Conservation (phyloP, 30 jellyfish, hydroid and myxozoan genomes). For the Aurelia aurita region DNA sequence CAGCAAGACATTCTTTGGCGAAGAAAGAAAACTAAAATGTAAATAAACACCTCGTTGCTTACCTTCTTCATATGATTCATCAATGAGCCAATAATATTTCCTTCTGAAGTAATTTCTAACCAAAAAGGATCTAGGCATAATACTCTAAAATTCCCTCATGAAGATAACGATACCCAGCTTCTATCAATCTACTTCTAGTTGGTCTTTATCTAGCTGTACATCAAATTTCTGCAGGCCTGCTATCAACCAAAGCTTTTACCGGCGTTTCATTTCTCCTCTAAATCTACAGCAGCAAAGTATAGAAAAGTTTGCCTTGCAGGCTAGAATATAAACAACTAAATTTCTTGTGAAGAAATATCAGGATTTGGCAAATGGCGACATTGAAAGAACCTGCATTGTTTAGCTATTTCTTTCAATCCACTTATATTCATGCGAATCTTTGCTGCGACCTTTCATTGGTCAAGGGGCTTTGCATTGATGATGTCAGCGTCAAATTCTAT, state of each 20-base stretch:
- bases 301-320: not conserved
- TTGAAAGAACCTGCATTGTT: slow-evolving; percentile 69
- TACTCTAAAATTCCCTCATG: slow-evolving; percentile 1
- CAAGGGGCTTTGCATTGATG: slow-evolving; percentile 53
- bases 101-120: slow-evolving; percentile 80
- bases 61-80: slow-evolving; percentile 73
- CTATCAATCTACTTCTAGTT: not conserved
- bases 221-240: not conserved
- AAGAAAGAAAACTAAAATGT: no score
- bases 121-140: slow-evolving; percentile 96
- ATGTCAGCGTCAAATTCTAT: slow-evolving; percentile 52
- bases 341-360: slow-evolving; percentile 39
- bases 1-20: no score
- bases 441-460: slow-evolving; percentile 77
- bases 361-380: slow-evolving; percentile 76
- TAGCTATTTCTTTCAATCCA: slow-evolving; percentile 54
- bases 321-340: no score
- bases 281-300: slow-evolving; percentile 10
- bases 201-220: not conserved
- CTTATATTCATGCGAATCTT: slow-evolving; percentile 63
- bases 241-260: no score
- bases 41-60: not conserved
- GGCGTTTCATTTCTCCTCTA: slow-evolving; percentile 20
- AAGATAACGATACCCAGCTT: not conserved
- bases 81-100: slow-evolving; percentile 41